These are phyloP conservation scores for Aplodontia rufa DNA, from an alignment of 2,113 vertebrate species.

Conservation along the genomic window DNA sequence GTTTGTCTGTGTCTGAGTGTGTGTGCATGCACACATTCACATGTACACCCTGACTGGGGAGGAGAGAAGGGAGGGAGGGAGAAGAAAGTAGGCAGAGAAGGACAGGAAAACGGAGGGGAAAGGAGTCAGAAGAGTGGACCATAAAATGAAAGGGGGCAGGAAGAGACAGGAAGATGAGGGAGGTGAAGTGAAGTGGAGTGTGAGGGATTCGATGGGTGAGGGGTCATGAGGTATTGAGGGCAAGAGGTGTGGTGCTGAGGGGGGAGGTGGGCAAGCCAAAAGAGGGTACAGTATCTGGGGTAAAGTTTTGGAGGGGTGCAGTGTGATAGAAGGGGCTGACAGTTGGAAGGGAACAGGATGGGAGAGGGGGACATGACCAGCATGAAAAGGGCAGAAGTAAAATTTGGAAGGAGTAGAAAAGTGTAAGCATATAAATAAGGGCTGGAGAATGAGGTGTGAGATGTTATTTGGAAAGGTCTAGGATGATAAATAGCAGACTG, in stretches of 20 bases:
- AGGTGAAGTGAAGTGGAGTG: conserved; percentile 67
- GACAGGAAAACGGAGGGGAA: conserved; percentile 53
- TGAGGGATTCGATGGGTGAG: not conserved
- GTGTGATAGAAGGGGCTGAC: not conserved
- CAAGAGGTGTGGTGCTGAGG: not conserved
- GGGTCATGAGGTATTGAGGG: not conserved
- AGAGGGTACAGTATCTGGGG: not conserved
- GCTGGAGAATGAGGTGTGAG: not conserved
- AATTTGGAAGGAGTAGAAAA: not conserved
- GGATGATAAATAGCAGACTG: not conserved
- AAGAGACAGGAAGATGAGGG: not conserved
- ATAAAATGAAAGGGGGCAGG: conserved; percentile 72
- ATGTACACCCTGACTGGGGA: conserved; percentile 36
- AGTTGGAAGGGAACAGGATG: not conserved
- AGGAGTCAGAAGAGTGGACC: conserved; percentile 72
- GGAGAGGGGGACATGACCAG: too few relatives aligned
- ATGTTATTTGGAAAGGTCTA: not conserved
- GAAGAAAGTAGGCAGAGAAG: conserved; percentile 33
- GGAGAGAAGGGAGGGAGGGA: conserved; percentile 8
- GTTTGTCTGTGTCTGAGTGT: not conserved
- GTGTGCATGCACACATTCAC: not conserved
- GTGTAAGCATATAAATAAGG: not conserved
- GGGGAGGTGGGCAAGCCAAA: not conserved
- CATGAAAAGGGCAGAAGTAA: not conserved
- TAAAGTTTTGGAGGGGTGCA: not conserved